Evolutionary conservation across 2,888 invertebrate species (phyloP), one percentile per base, ranked within the genome.

Genomic region (Dugesia japonica): DNA sequence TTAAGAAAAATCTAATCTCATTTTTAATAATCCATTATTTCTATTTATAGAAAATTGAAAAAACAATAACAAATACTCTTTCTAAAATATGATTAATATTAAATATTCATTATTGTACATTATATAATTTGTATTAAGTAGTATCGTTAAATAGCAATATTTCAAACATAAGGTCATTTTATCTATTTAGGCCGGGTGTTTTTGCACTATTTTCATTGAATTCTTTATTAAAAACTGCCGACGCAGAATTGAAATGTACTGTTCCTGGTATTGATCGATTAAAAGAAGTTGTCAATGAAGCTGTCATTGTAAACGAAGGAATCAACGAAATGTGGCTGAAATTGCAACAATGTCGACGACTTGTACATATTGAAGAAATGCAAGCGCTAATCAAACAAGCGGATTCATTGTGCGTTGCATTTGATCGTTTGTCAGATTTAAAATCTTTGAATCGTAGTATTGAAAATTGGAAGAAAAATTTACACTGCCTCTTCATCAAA

Each of bases 401-500:
- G 9, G 56, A 56, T 56, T 56, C 56, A 1, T 23, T 56, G n/a
- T 56, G 56, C 56, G 56, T 56, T 56, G 56, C 56, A 20, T 56
- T 56, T 56, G 56, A 56, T n/a, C 56, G 56, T 20, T 56, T 56
- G n/a, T 56, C 56, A n/a, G 56, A 56, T 56, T 56, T 56, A 56
- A 56, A 56, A 56, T 56, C 56, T 4, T n/a, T 56, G 4, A 13
- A 13, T 56, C 56, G 56, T 13, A 56, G 9, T 23, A 23, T 56
- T n/a, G 56, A 56, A n/a, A 7, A 4, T 4, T 56, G 56, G 56
- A 56, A 56, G 56, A 56, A 56, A n/a, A 56, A 4, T 56, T 56
- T 56, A n/a, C 56, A 56, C 17, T 13, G 20, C 17, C n/a, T 56
- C 1, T 56, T 56, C 23, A 56, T 56, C n/a, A 56, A 56, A 23